phyloP scores from a whole-genome alignment of 2,113 vertebrate species.

The Oncorhynchus kisutch region DNA sequence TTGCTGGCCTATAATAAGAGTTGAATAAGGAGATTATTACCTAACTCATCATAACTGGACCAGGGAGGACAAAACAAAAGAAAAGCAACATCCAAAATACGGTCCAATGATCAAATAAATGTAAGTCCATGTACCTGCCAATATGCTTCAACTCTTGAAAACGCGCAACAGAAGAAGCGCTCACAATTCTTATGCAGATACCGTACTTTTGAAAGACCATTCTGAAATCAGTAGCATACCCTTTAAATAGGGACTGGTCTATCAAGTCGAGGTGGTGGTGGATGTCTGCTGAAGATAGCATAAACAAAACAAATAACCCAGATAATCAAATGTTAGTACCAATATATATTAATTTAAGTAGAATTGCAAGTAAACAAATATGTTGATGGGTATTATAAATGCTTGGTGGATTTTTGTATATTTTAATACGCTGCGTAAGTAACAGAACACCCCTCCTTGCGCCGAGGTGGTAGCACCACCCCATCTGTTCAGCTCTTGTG shows the following conservation, averaged over 20 bases:
- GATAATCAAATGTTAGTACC: not conserved
- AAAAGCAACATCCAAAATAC: not conserved
- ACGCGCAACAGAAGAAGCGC: not conserved
- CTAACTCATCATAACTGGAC: not conserved
- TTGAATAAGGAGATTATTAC: not conserved
- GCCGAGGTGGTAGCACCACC: slow-evolving; percentile 61
- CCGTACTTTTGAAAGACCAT: slow-evolving; percentile 11
- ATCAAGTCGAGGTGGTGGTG: slow-evolving; percentile 12
- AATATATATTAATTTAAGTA: accelerated
- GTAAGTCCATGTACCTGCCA: not conserved
- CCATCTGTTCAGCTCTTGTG: slow-evolving; percentile 75
- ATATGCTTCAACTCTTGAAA: not conserved
- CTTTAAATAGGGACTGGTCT: slow-evolving; percentile 66
- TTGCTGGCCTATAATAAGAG: not conserved
- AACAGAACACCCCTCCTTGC: not conserved
- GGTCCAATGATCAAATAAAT: not conserved
- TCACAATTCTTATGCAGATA: slow-evolving; percentile 20
- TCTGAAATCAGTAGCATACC: slow-evolving; percentile 56
- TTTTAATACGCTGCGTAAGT: not conserved
- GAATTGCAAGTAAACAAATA: accelerated
- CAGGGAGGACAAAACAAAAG: not conserved
- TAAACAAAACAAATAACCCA: not conserved
- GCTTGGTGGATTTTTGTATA: accelerated
- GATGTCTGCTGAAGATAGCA: too few relatives aligned
- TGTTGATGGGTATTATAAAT: not conserved